Base-by-base conservation (phyloP, 2,888 invertebrate genomes). In the Zhuqinia jingwanae region DNA sequence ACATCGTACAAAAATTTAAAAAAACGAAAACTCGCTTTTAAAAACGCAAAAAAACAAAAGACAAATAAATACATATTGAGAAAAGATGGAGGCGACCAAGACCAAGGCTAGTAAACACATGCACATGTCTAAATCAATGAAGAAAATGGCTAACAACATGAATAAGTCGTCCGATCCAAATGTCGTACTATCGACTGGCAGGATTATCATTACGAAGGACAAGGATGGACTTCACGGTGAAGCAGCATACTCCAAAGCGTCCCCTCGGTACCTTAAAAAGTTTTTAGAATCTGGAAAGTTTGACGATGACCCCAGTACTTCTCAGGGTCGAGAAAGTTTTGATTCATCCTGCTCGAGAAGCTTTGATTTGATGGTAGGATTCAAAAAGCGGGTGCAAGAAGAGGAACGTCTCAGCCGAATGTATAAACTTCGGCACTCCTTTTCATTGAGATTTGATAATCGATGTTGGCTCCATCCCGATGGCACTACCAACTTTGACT, bases 401-500 rank as follows among this genome's bases (percentile, higher is more conserved):
- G 87, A 88, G 20, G 86, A 84, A n/a, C 50, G 89, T 0, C 47
- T 88, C n/a, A 88, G 88, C 45, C 65, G 70, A 20, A 78, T 90
- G 13, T 83, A 87, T 30, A 80, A 89, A 36, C 81, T 87, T 53
- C 45, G 75, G 17, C 56, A 85, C 6, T 87, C 85, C 25, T 77
- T 90, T 36, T 80, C 78, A 1, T 87, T 85, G 65, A 76, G 80
- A 68, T 87, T 88, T 45, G 89, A 89, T 47, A 90, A 90, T 60
- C 63, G 87, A n/a, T 76, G 87, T 0, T 84, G 63, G 27, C 58
- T 85, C 30, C 89, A 89, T 22, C 90, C 90, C 17, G 82, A 90
- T 68, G 90, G 90, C 3, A 76, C 85, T 78, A 86, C 90, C 0
- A 77, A 83, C 27, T 88, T 83, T 80, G 90, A 90, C 73, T 87